Evolutionary conservation across 1,140 invertebrate genomes (phyloP).

Genomic region (Bombyx mori): DNA sequence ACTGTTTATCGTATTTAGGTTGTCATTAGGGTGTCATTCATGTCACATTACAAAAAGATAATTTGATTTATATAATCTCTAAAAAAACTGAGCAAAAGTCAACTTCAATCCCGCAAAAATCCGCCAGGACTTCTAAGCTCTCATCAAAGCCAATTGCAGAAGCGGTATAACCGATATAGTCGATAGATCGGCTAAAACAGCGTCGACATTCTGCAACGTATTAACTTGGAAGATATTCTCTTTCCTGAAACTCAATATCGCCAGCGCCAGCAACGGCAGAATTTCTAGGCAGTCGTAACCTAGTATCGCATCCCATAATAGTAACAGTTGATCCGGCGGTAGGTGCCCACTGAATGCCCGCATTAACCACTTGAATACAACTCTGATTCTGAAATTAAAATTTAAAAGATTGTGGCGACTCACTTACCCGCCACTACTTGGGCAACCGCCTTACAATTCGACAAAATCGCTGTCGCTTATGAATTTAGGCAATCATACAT

Average conservation of each 20-base stretch:
- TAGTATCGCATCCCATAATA: conserved; percentile 93
- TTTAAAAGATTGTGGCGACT: neutral
- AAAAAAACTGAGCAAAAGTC: too few species aligned
- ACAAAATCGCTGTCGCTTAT: too few species aligned
- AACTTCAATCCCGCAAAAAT: too few species aligned
- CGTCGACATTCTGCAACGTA: conserved; percentile 88
- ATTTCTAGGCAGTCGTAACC: conserved; percentile 94
- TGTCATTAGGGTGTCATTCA: too few species aligned
- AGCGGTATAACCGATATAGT: conserved; percentile 89
- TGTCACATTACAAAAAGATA: too few species aligned
- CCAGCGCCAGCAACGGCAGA: conserved; percentile 86
- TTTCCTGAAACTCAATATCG: conserved; percentile 92
- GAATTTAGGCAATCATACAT: too few species aligned
- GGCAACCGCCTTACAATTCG: too few species aligned
- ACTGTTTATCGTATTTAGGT: too few species aligned
- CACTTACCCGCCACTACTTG: too few species aligned
- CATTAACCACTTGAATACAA: conserved; percentile 97
- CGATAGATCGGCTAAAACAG: conserved; percentile 90
- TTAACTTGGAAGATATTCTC: conserved; percentile 93
- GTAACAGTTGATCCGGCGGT: conserved; percentile 90
- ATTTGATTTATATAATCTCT: too few species aligned
- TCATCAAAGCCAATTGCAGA: conserved; percentile 66
- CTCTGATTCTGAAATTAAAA: conserved; percentile 73
- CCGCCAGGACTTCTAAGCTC: conserved; percentile 22
- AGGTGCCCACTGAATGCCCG: conserved; percentile 94